phyloP scores from a whole-genome alignment of 2,113 vertebrate species.

The Paradoxurus hermaphroditus region DNA sequence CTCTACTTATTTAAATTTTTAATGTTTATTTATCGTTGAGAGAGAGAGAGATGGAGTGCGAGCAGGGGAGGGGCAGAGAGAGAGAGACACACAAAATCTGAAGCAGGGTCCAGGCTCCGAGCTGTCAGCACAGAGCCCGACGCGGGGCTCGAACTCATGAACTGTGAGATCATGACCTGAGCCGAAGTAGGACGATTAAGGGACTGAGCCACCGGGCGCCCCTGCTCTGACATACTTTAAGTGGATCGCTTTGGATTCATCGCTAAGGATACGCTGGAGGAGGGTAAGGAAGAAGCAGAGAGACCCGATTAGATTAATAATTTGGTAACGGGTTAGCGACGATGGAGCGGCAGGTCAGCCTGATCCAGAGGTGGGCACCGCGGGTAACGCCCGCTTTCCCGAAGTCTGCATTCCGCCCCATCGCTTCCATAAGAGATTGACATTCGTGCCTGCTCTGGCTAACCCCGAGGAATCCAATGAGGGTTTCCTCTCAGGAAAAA shows the following conservation, averaged over 20 bases:
- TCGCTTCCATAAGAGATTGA: background rate
- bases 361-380: background rate
- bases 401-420: background rate
- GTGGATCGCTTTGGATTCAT: background rate
- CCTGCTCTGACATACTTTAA: no score
- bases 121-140: no score
- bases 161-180: no score
- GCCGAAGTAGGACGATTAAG: no score
- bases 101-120: no score
- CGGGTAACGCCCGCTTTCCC: background rate
- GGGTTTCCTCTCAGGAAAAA: background rate
- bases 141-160: no score
- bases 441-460: background rate
- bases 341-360: accelerated
- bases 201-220: no score
- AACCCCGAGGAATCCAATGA: background rate
- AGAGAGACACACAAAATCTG: no score
- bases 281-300: background rate
- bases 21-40: no score
- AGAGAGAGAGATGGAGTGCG: no score
- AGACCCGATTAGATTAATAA: background rate
- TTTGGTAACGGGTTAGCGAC: background rate
- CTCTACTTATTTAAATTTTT: no score
- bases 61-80: no score
- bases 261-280: background rate